Conservation (phyloP, 1,140 invertebrate genomes). For the Bombus waltoni region DNA sequence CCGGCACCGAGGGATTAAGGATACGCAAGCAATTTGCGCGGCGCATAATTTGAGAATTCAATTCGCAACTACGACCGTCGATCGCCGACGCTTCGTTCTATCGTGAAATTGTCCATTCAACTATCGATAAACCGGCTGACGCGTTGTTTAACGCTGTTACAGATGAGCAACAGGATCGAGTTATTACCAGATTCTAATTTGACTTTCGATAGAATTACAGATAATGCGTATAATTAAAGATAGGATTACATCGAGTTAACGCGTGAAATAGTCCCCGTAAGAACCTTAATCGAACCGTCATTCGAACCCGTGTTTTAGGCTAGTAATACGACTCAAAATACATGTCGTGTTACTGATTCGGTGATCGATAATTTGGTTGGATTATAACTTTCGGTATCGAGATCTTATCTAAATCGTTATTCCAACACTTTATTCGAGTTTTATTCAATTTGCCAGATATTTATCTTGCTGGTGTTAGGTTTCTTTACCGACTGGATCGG, state of each 20-base stretch:
- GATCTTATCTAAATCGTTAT: not conserved
- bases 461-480: not conserved
- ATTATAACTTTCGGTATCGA: not conserved
- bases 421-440: not conserved
- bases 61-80: slow-evolving; percentile 42
- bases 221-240: too few relatives aligned
- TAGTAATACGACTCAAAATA: too few relatives aligned
- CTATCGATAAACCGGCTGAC: slow-evolving; percentile 28
- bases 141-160: not conserved
- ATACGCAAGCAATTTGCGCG: slow-evolving; percentile 55
- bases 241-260: too few relatives aligned
- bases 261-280: not conserved
- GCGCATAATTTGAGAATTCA: slow-evolving; percentile 58
- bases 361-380: not conserved
- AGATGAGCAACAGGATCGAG: too few relatives aligned
- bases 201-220: too few relatives aligned
- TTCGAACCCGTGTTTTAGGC: not conserved
- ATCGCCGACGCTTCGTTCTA: not conserved
- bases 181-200: too few relatives aligned
- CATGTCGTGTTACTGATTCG: not conserved
- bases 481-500: not conserved
- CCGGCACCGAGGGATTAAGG: slow-evolving; percentile 46
- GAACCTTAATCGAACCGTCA: not conserved
- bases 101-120: slow-evolving; percentile 9
- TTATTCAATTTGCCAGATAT: slow-evolving; percentile 8